Percentiles rank a stretch among this genome's conserved stretches.
Evolutionary conservation across 2,888 invertebrate species (phyloP).

Genomic region (Halictus quadricinctus): DNA sequence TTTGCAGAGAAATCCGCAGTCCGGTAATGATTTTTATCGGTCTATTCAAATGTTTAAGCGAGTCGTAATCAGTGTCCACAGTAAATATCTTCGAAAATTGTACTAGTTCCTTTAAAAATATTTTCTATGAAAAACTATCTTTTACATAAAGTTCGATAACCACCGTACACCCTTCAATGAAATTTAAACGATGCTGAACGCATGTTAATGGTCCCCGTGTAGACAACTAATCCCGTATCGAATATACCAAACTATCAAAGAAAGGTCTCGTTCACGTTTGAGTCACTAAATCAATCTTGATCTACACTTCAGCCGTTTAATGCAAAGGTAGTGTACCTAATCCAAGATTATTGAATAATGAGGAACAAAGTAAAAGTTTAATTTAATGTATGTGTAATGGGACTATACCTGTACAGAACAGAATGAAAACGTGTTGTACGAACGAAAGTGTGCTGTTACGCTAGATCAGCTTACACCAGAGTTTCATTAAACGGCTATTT

Average conservation of each 20-base stretch:
- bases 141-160: neutral
- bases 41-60: too few relatives aligned
- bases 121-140: neutral
- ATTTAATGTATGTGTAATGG: too few relatives aligned
- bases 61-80: too few relatives aligned
- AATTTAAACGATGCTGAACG: neutral
- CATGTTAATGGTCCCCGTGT: neutral
- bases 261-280: neutral
- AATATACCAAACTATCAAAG: neutral
- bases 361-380: too few relatives aligned
- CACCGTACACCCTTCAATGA: neutral
- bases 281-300: neutral
- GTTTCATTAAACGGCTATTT: neutral
- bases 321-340: neutral
- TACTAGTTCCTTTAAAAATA: neutral
- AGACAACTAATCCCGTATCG: neutral
- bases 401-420: neutral
- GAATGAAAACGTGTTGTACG: neutral
- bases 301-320: neutral
- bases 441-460: neutral
- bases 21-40: too few relatives aligned
- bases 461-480: neutral
- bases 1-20: too few relatives aligned
- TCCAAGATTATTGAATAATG: neutral
- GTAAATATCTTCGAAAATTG: neutral